A percentile compares a stretch with the other conserved stretches of the same genome.
Conservation (phyloP, 2,113 vertebrate species). For the Maccullochella peelii region DNA sequence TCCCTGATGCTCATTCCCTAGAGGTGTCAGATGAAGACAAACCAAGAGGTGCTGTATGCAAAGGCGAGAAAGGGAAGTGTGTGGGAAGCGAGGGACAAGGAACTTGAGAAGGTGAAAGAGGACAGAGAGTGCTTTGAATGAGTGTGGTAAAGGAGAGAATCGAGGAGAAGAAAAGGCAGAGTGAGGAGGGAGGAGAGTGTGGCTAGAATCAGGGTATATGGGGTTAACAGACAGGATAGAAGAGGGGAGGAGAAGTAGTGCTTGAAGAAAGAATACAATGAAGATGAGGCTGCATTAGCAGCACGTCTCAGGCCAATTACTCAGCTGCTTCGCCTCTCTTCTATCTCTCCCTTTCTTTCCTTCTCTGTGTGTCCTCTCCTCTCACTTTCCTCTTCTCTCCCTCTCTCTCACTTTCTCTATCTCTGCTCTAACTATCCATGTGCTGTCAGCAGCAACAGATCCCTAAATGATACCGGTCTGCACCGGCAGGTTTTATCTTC, state of each 20-base stretch:
- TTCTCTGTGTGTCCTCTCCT: conserved; percentile 50
- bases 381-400: conserved; percentile 58
- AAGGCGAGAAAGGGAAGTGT: conserved; percentile 57
- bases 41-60: conserved; percentile 64
- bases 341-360: conserved; percentile 42
- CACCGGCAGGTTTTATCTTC: conserved; percentile 81
- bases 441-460: conserved; percentile 83
- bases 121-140: conserved; percentile 70
- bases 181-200: conserved; percentile 11
- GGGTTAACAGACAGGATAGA: conserved; percentile 47
- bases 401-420: conserved; percentile 68
- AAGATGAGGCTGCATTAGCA: conserved; percentile 73
- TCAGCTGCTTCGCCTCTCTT: conserved; percentile 58
- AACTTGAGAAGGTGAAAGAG: conserved; percentile 80
- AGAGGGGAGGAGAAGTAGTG: conserved; percentile 31
- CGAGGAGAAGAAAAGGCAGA: conserved; percentile 46
- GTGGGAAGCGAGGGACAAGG: conserved; percentile 44
- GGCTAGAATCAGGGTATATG: conserved; percentile 29
- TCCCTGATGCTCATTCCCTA: conserved; percentile 72
- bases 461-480: conserved; percentile 80
- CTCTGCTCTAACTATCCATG: conserved; percentile 76
- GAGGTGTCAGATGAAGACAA: conserved; percentile 70
- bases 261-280: conserved; percentile 63
- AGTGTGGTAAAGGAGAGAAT: conserved; percentile 44
- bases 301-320: conserved; percentile 79